These are phyloP conservation scores for Megaustenia siamemsis DNA, from an alignment of 2,888 invertebrate species.

Conservation along the genomic window DNA sequence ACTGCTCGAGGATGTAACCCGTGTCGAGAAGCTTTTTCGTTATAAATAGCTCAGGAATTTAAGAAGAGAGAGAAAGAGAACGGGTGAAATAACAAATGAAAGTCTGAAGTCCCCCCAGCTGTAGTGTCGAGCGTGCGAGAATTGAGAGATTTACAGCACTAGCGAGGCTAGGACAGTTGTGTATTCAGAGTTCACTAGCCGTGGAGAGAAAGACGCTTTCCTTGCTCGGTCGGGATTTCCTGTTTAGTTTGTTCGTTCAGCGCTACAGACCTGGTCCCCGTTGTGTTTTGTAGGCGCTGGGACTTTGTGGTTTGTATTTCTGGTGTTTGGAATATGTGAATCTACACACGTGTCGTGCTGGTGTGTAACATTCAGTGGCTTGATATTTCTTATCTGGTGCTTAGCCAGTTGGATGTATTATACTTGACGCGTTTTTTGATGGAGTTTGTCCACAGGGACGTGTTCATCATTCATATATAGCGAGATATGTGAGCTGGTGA, in stretches of 20 bases:
- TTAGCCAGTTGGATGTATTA: no score
- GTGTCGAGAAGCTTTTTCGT: no score
- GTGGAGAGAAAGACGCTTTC: background rate
- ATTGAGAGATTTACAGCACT: background rate
- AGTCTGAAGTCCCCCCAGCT: background rate
- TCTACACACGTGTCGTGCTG: no score
- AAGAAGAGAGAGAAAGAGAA: no score
- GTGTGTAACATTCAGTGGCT: no score
- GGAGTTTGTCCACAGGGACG: no score
- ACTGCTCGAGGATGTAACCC: no score
- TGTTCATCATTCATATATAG: no score
- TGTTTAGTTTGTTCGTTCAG: background rate
- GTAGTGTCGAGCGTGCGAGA: background rate
- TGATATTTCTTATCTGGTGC: no score
- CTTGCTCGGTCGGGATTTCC: background rate
- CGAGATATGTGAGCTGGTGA: no score
- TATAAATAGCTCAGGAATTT: no score
- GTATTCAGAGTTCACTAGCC: constrained; percentile 1
- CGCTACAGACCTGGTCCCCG: background rate
- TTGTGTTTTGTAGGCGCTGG: background rate
- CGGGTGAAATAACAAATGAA: background rate
- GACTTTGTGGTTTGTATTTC: background rate
- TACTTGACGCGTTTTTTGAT: no score
- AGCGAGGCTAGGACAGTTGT: background rate
- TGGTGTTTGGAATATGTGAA: background rate